phyloP scores from a whole-genome alignment of 2,797 vertebrate species.

The Euphonia xanthogaster region DNA sequence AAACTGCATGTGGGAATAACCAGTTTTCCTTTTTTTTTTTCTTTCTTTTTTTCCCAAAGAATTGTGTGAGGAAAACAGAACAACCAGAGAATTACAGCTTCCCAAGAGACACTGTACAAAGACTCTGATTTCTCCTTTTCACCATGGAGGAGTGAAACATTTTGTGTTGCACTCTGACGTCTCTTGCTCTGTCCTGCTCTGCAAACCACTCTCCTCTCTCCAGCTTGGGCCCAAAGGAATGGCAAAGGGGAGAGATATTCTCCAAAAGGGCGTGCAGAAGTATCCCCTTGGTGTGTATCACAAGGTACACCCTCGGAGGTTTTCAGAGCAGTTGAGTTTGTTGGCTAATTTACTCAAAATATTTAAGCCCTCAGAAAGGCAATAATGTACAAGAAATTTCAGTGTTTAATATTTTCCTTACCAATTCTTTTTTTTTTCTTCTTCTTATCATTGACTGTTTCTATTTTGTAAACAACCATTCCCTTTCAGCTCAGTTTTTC shows the following conservation, averaged over 20 bases:
- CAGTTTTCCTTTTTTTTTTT: rapidly evolving
- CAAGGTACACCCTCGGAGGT: not conserved
- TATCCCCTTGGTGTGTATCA: not conserved
- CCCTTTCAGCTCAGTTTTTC: not conserved
- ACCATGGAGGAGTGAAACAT: rapidly evolving
- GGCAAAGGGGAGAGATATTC: not conserved
- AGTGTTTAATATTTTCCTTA: not conserved
- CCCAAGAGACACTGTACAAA: not conserved
- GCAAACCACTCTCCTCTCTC: not conserved
- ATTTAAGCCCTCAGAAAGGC: not conserved
- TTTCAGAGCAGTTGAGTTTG: not conserved
- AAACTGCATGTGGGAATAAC: not conserved
- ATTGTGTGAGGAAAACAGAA: not conserved
- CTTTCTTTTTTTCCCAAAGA: not conserved
- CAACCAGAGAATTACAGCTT: not conserved
- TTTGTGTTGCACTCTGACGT: not conserved
- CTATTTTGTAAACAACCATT: not conserved
- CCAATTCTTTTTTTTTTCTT: rapidly evolving
- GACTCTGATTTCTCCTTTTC: not conserved
- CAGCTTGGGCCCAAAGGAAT: not conserved
- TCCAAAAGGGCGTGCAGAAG: rapidly evolving
- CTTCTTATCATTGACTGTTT: not conserved
- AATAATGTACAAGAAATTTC: not conserved
- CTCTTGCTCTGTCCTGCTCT: not conserved
- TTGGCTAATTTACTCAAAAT: not conserved